Conservation (phyloP, 2,888 invertebrate genomes). For the Caenorhabditis angaria region DNA sequence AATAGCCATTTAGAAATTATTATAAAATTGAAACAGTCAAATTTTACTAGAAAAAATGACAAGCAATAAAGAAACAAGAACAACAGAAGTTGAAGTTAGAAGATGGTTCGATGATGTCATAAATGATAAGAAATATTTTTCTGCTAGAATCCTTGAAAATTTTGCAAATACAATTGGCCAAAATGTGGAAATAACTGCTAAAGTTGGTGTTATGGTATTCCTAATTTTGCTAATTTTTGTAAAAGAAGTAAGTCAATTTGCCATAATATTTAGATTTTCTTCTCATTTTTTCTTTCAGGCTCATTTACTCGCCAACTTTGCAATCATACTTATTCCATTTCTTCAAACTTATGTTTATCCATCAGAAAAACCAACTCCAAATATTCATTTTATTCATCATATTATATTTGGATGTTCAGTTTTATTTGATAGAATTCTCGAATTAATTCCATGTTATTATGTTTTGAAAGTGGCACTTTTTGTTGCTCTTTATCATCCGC, state of each 20-base stretch:
- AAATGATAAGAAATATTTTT: constrained; percentile 23
- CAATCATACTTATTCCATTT: constrained; percentile 22
- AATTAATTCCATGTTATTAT: constrained; percentile 27
- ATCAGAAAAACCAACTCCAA: constrained; percentile 12
- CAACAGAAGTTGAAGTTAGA: constrained; percentile 28
- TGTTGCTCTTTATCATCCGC: constrained; percentile 28
- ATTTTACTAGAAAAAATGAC: background rate
- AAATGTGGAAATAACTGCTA: background rate
- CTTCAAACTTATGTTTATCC: constrained; percentile 24
- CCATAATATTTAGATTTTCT: no score
- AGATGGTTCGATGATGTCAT: constrained; percentile 23
- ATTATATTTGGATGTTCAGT: constrained; percentile 23
- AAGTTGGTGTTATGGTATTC: background rate
- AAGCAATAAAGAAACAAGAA: constrained; percentile 8
- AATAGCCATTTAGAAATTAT: constrained; percentile 7
- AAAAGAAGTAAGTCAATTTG: constrained; percentile 26
- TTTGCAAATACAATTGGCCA: constrained; percentile 20
- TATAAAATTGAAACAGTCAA: constrained; percentile 8
- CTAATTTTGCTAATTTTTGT: constrained; percentile 3
- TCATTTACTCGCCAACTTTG: constrained; percentile 27
- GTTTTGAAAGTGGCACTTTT: constrained; percentile 22
- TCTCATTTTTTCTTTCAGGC: constrained; percentile 17
- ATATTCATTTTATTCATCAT: constrained; percentile 23
- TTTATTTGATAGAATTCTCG: constrained; percentile 29
- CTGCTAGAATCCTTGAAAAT: constrained; percentile 28